These are phyloP conservation scores for Circaetus gallicus DNA, from an alignment of 2,113 vertebrate species.

Conservation along the genomic window DNA sequence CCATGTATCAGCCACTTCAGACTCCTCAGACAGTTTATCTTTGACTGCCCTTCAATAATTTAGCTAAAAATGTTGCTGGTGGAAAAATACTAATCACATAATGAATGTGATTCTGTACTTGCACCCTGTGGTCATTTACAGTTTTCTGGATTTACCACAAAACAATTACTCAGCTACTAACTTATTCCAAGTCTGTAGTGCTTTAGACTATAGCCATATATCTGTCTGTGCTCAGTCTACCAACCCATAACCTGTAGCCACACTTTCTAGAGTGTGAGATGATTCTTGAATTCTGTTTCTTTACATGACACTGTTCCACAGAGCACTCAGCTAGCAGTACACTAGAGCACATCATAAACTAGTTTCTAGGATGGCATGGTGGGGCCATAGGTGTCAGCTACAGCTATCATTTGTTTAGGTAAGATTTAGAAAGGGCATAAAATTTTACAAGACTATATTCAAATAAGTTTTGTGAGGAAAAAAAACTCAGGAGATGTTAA, in stretches of 20 bases:
- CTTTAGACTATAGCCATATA: not conserved
- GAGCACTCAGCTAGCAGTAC: not conserved
- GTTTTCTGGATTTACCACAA: not conserved
- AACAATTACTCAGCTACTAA: not conserved
- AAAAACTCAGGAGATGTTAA: not conserved
- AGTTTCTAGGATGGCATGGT: accelerated
- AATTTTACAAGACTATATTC: not conserved
- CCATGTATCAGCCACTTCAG: not conserved
- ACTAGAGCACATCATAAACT: not conserved
- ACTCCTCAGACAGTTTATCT: not conserved
- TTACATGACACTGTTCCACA: not conserved
- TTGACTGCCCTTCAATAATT: not conserved
- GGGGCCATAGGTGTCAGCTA: not conserved
- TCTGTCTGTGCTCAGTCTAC: not conserved
- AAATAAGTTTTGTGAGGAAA: not conserved
- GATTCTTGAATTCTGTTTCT: not conserved
- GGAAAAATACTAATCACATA: not conserved
- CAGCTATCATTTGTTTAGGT: not conserved
- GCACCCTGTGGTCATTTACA: not conserved
- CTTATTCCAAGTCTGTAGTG: not conserved
- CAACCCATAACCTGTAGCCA: not conserved
- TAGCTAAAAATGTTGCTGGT: not conserved
- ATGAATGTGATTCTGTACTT: not conserved
- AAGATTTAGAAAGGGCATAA: not conserved
- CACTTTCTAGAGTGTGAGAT: not conserved